phyloP scores from a whole-genome alignment of 1,140 invertebrate species.

The Drosophila tropicalis region DNA sequence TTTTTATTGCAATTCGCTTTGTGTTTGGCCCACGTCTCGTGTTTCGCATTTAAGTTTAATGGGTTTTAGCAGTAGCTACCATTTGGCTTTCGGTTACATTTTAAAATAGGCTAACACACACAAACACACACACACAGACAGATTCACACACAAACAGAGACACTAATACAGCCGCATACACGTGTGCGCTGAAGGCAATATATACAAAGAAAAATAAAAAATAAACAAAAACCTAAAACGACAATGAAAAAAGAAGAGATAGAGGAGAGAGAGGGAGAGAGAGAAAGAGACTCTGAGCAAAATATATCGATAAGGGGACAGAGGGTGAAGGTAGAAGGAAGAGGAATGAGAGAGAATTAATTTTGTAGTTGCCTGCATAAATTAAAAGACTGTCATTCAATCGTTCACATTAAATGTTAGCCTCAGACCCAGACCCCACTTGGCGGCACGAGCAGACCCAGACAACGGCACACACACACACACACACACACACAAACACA shows the following conservation, averaged over 20 bases:
- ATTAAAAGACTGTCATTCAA: constrained; percentile 73
- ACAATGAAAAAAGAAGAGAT: constrained; percentile 6
- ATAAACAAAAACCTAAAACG: constrained; percentile 49
- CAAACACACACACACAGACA: constrained; percentile 12
- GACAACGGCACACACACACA: constrained; percentile 20
- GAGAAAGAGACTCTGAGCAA: neutral
- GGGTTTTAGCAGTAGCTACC: constrained; percentile 36
- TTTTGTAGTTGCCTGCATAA: constrained; percentile 73
- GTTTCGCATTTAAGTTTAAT: constrained; percentile 63
- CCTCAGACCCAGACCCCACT: constrained; percentile 29
- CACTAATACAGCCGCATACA: constrained; percentile 31
- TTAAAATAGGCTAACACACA: constrained; percentile 39
- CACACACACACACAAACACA: neutral
- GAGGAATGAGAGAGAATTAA: constrained; percentile 56
- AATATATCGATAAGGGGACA: neutral
- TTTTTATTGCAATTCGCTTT: constrained; percentile 45
- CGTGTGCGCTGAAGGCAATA: constrained; percentile 52
- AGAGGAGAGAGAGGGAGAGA: neutral
- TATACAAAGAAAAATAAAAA: constrained; percentile 24
- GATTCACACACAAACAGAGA: constrained; percentile 9
- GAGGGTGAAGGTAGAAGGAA: neutral
- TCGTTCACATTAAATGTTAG: constrained; percentile 22
- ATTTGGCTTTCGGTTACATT: constrained; percentile 53
- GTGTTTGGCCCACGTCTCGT: constrained; percentile 56
- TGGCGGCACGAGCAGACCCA: constrained; percentile 61